Percentiles rank a stretch among this genome's conserved stretches.
phyloP scores from a whole-genome alignment of 1,140 invertebrate species.

The Macrobrachium nipponense region DNA sequence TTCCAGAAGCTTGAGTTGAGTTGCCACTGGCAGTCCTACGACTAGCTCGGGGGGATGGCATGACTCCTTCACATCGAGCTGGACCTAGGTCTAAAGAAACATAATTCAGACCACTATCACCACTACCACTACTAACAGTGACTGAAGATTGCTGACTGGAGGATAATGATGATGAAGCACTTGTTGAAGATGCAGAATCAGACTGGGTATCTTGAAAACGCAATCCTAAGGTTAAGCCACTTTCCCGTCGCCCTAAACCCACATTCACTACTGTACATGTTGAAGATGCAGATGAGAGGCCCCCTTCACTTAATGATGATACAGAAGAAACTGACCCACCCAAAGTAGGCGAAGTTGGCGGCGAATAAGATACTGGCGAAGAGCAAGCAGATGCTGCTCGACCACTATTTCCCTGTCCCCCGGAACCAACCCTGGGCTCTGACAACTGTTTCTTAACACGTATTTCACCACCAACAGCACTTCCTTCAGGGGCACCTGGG shows the following conservation, averaged over 20 bases:
- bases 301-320: conserved; percentile 63
- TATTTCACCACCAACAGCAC: conserved; percentile 51
- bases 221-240: conserved; percentile 3
- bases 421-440: conserved; percentile 53
- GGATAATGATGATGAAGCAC: conserved; percentile 35
- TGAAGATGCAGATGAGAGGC: conserved; percentile 62
- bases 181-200: conserved; percentile 39
- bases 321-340: conserved; percentile 61
- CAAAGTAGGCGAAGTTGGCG: conserved; percentile 64
- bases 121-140: conserved; percentile 37
- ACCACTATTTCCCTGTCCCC: conserved; percentile 33
- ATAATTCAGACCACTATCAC: conserved; percentile 53
- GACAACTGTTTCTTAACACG: conserved; percentile 51
- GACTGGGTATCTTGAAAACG: conserved; percentile 26
- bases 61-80: conserved; percentile 39
- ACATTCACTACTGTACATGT: conserved; percentile 64
- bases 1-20: neutral
- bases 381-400: conserved; percentile 62
- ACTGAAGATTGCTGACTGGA: conserved; percentile 33
- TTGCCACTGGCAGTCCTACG: conserved; percentile 31
- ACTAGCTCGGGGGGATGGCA: conserved; percentile 44
- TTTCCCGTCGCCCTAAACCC: conserved; percentile 46
- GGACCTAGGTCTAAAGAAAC: conserved; percentile 49
- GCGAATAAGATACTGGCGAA: conserved; percentile 63
- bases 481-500: conserved; percentile 62